Conservation (phyloP, 2,113 vertebrate species). For the Dryoscopus gambensis region DNA sequence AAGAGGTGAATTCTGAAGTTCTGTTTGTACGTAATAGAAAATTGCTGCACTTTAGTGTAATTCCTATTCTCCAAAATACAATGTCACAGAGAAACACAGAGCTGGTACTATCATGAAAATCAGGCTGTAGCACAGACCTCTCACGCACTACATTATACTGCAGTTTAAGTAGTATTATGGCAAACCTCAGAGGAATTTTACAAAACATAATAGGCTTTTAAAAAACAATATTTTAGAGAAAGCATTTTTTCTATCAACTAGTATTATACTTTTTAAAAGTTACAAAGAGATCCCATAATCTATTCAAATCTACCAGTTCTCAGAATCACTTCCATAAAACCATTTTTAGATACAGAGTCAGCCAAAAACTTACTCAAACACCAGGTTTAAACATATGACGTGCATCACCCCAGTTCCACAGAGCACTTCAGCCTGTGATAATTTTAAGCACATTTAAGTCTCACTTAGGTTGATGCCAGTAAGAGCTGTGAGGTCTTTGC, state of each 20-base stretch:
- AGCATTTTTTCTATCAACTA: not conserved
- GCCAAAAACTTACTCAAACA: not conserved
- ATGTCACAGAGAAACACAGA: not conserved
- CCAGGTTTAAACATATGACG: not conserved
- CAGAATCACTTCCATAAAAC: not conserved
- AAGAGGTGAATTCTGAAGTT: slow-evolving; percentile 3
- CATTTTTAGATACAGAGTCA: not conserved
- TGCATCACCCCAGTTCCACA: not conserved
- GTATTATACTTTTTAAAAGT: not conserved
- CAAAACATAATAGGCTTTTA: not conserved
- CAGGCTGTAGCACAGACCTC: not conserved
- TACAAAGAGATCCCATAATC: not conserved
- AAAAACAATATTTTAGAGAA: not conserved
- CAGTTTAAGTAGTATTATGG: not conserved
- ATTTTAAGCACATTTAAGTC: not conserved
- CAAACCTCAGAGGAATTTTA: not conserved
- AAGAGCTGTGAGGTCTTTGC: not conserved
- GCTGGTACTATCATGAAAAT: not conserved
- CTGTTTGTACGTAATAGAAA: not conserved
- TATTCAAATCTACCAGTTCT: not conserved
- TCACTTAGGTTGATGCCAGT: not conserved
- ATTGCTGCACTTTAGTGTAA: not conserved
- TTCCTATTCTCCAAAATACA: not conserved
- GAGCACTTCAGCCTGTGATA: not conserved
- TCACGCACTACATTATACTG: not conserved